These are phyloP conservation scores for Caradrina kadenii DNA, from an alignment of 2,888 invertebrate genomes.

Conservation along the genomic window DNA sequence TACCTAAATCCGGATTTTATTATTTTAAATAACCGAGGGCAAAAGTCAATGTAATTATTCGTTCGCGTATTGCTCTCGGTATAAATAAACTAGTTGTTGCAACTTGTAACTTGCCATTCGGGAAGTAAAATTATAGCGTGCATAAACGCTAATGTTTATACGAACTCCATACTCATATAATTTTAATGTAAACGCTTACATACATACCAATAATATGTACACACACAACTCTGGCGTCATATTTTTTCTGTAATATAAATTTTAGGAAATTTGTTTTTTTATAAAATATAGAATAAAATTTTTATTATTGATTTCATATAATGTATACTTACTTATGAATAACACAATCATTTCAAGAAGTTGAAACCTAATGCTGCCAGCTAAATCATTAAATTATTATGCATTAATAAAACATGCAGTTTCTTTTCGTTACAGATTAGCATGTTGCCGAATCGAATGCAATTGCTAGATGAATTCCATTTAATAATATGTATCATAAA, in stretches of 20 bases:
- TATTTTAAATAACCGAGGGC: conserved; percentile 62
- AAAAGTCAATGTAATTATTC: conserved; percentile 74
- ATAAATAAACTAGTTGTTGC: conserved; percentile 71
- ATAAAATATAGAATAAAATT: neutral
- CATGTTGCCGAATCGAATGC: conserved; percentile 46
- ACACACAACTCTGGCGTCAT: neutral
- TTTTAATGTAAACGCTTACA: conserved; percentile 43
- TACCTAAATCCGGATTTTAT: conserved; percentile 47
- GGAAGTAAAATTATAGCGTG: conserved; percentile 76
- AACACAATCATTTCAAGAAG: conserved; percentile 15
- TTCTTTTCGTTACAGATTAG: conserved; percentile 47
- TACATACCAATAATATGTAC: conserved; percentile 28
- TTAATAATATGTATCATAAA: conserved; percentile 43
- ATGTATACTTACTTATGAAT: neutral
- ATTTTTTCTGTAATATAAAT: neutral
- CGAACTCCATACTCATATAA: conserved; percentile 59
- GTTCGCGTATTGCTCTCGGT: conserved; percentile 70
- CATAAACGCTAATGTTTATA: conserved; percentile 70
- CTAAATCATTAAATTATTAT: conserved; percentile 16
- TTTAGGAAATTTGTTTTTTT: neutral
- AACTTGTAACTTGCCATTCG: conserved; percentile 68
- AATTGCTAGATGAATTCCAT: conserved; percentile 44
- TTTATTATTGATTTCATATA: neutral
- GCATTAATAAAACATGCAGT: conserved; percentile 43
- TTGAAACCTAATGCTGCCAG: neutral